Evolutionary conservation across 2,113 vertebrate species (phyloP).

Genomic region (Sminthopsis crassicaudata): DNA sequence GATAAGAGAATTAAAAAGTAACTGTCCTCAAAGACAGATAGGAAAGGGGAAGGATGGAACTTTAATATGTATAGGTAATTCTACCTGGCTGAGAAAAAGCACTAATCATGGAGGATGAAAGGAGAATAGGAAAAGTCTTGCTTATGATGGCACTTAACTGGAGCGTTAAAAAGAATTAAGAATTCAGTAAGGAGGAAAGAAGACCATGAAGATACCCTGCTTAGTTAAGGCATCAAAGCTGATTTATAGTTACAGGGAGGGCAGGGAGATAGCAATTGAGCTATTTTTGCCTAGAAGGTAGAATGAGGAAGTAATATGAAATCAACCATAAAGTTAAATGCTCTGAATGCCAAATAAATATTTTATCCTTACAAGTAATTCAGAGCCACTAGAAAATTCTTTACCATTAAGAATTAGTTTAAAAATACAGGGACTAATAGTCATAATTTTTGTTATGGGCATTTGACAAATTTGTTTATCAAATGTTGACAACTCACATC

Average conservation of each 20-base stretch:
- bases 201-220: not conserved
- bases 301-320: not conserved
- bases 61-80: not conserved
- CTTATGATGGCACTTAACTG: too few relatives aligned
- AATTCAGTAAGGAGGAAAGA: not conserved
- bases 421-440: not conserved
- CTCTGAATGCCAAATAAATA: not conserved
- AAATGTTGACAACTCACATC: too few relatives aligned
- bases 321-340: not conserved
- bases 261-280: not conserved
- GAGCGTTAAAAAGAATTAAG: not conserved
- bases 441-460: too few relatives aligned
- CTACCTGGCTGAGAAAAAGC: not conserved
- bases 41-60: too few relatives aligned
- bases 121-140: not conserved
- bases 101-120: not conserved
- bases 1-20: too few relatives aligned
- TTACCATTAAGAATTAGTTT: not conserved
- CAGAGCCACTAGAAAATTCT: not conserved
- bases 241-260: not conserved
- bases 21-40: too few relatives aligned
- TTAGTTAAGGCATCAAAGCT: not conserved
- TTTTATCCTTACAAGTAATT: not conserved
- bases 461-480: too few relatives aligned
- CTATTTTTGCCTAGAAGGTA: not conserved